Conservation (phyloP, 2,113 vertebrate genomes). For the Pelecanoides urinatrix region DNA sequence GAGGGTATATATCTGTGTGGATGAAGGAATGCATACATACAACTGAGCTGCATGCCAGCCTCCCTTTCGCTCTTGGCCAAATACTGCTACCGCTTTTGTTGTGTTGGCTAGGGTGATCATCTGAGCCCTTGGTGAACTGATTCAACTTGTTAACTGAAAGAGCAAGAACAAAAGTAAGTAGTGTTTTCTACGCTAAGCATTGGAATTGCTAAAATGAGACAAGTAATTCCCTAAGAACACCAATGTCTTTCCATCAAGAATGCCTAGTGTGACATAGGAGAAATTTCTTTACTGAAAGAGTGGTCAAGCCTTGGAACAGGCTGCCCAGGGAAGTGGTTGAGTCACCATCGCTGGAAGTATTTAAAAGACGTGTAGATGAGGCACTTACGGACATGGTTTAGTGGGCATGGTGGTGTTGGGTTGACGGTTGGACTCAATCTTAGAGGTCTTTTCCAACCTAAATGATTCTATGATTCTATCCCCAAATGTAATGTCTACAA, state of each 20-base stretch:
- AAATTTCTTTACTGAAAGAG: no score
- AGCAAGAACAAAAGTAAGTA: background rate
- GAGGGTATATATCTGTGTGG: background rate
- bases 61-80: background rate
- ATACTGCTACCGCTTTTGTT: background rate
- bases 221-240: background rate
- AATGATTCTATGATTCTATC: no score
- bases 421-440: no score
- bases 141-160: background rate
- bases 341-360: no score
- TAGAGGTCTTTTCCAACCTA: no score
- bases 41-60: background rate
- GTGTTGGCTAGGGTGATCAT: background rate
- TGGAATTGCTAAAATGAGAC: rapidly evolving
- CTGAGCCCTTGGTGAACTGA: background rate
- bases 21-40: background rate
- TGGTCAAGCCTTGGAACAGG: no score
- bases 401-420: no score
- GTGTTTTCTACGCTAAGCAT: background rate
- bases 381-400: no score
- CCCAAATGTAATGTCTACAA: background rate
- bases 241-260: background rate
- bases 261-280: background rate
- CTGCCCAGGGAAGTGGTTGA: no score
- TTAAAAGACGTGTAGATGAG: no score